Evolutionary conservation across 2,888 invertebrate genomes (phyloP).

Genomic region (Hypomecis punctinalis): DNA sequence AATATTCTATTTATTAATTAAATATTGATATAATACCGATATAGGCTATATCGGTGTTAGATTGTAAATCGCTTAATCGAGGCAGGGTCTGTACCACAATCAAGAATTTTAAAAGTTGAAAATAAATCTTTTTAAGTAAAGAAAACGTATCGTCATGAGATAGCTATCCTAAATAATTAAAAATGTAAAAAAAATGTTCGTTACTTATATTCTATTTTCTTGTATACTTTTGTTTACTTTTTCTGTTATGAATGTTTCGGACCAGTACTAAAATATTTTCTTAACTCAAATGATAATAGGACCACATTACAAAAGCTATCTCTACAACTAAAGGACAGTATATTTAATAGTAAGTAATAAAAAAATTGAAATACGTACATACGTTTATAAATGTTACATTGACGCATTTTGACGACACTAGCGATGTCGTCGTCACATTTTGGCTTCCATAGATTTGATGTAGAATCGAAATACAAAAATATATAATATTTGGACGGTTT

Average conservation of each 20-base stretch:
- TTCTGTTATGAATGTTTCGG: conserved; percentile 59
- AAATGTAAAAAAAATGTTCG: conserved; percentile 43
- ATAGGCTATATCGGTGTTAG: conserved; percentile 42
- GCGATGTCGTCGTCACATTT: conserved; percentile 65
- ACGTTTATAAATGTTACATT: conserved; percentile 43
- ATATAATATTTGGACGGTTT: conserved; percentile 38
- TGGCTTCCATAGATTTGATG: conserved; percentile 82
- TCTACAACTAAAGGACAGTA: conserved; percentile 62
- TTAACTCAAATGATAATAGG: conserved; percentile 65
- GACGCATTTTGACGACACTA: conserved; percentile 67
- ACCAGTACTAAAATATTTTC: conserved; percentile 76
- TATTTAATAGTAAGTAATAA: conserved; percentile 35
- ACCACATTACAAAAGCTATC: conserved; percentile 77
- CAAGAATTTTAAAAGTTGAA: conserved; percentile 63
- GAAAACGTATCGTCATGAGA: conserved; percentile 55
- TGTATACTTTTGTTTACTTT: conserved; percentile 22
- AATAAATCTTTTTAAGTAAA: conserved; percentile 60
- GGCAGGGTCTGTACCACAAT: conserved; percentile 82
- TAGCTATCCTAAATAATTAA: conserved; percentile 68
- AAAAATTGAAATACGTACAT: conserved; percentile 34
- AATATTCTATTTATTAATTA: conserved; percentile 52
- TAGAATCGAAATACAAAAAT: conserved; percentile 54
- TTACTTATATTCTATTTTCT: conserved; percentile 1
- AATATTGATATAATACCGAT: conserved; percentile 65
- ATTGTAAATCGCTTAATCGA: conserved; percentile 79